phyloP scores from a whole-genome alignment of 1,140 invertebrate species.

The Drosophila gunungcola region DNA sequence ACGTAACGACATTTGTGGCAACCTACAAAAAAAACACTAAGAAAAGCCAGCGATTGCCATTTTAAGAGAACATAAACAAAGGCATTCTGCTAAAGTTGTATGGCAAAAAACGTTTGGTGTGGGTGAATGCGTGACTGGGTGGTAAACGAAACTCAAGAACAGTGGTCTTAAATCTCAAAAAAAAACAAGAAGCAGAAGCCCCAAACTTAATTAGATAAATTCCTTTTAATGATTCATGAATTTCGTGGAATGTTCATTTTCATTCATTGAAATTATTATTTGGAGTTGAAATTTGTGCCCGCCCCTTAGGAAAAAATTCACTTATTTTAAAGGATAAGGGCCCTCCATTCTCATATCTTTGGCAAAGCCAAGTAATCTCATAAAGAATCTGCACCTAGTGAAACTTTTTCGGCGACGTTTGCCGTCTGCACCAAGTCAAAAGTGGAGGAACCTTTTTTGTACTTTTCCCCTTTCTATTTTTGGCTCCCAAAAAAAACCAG shows the following conservation, averaged over 20 bases:
- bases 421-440: slow-evolving; percentile 52
- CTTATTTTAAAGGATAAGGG: slow-evolving; percentile 5
- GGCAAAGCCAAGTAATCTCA: slow-evolving; percentile 37
- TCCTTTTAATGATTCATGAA: slow-evolving; percentile 39
- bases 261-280: slow-evolving; percentile 35
- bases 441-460: slow-evolving; percentile 37
- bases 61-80: slow-evolving; percentile 76
- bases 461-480: not conserved
- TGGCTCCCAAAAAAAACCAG: slow-evolving; percentile 14
- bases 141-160: slow-evolving; percentile 20
- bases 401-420: slow-evolving; percentile 75
- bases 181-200: not conserved
- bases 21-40: slow-evolving; percentile 30
- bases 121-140: slow-evolving; percentile 35
- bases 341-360: not conserved
- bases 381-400: slow-evolving; percentile 67
- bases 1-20: slow-evolving; percentile 79
- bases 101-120: slow-evolving; percentile 25
- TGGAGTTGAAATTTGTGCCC: not conserved
- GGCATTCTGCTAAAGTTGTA: slow-evolving; percentile 52
- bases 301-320: slow-evolving; percentile 1
- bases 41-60: slow-evolving; percentile 70
- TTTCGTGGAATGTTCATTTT: slow-evolving; percentile 34
- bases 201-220: slow-evolving; percentile 43
- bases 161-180: slow-evolving; percentile 16